Conservation (phyloP, 1,140 invertebrate genomes). For the Drosophila funebris region DNA sequence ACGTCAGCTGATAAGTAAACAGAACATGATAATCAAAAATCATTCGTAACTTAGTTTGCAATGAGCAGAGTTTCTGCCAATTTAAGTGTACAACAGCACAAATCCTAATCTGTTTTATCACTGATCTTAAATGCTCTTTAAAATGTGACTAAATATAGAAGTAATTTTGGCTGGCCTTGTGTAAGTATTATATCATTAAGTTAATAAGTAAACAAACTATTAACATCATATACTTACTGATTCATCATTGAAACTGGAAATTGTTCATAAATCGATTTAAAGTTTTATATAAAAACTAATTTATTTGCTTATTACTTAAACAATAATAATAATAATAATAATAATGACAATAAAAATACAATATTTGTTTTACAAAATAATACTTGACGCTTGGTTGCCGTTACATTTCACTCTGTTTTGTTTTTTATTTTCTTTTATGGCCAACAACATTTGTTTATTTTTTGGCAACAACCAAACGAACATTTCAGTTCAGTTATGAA, state of each 20-base stretch:
- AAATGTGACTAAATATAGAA: too few relatives aligned
- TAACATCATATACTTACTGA: background rate
- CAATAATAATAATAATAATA: conserved; percentile 69
- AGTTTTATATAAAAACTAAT: conserved; percentile 69
- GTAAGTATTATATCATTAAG: too few relatives aligned
- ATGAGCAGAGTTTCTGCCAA: too few relatives aligned
- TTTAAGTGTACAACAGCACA: too few relatives aligned
- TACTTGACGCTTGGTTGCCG: conserved; percentile 57
- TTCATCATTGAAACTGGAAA: background rate
- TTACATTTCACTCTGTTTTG: conserved; percentile 28
- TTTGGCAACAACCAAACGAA: background rate
- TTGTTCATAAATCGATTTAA: background rate
- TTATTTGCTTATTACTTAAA: conserved; percentile 71
- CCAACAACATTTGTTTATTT: conserved; percentile 42
- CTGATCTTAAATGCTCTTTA: too few relatives aligned
- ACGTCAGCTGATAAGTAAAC: background rate
- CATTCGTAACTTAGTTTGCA: too few relatives aligned
- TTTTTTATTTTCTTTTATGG: background rate
- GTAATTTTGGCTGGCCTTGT: too few relatives aligned
- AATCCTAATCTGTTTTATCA: too few relatives aligned
- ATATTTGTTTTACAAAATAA: conserved; percentile 79
- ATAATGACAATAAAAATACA: conserved; percentile 56
- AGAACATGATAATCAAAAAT: too few relatives aligned
- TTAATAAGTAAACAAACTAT: background rate
- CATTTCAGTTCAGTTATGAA: conserved; percentile 23